Percentiles rank a stretch among this genome's conserved stretches.
These are phyloP conservation scores for Strigops habroptila DNA, from an alignment of 2,113 vertebrate genomes.

Conservation along the genomic window DNA sequence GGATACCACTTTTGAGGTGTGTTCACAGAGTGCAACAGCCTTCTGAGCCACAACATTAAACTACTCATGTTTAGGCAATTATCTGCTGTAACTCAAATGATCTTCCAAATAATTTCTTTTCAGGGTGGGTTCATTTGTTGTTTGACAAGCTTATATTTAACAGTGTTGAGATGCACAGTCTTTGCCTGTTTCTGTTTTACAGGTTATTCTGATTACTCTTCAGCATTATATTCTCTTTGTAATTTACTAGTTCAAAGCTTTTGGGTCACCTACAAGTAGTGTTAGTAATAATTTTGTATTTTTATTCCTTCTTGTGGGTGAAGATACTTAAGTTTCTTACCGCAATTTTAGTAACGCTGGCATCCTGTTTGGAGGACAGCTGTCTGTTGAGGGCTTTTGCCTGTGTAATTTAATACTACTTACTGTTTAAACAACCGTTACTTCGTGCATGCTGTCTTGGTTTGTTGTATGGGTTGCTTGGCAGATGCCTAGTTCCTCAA, in stretches of 20 bases:
- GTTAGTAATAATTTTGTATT: neutral
- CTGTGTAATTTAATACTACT: neutral
- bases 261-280: neutral
- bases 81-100: neutral
- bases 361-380: neutral
- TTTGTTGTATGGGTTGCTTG: neutral
- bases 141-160: neutral
- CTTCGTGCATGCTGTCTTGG: neutral
- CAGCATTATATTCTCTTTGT: neutral
- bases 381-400: neutral
- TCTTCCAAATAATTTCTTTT: neutral
- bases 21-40: neutral
- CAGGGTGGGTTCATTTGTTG: neutral
- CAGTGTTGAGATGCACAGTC: neutral
- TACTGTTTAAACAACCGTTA: neutral
- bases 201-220: neutral
- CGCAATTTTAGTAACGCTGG: fast-evolving
- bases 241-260: neutral
- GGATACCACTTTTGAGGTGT: neutral
- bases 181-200: neutral
- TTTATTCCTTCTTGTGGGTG: neutral
- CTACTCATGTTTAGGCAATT: neutral
- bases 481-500: neutral
- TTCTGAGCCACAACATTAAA: neutral
- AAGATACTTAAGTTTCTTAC: neutral